phyloP scores from a whole-genome alignment of 2,888 invertebrate genomes.

The Rhogogaster chlorosoma region DNA sequence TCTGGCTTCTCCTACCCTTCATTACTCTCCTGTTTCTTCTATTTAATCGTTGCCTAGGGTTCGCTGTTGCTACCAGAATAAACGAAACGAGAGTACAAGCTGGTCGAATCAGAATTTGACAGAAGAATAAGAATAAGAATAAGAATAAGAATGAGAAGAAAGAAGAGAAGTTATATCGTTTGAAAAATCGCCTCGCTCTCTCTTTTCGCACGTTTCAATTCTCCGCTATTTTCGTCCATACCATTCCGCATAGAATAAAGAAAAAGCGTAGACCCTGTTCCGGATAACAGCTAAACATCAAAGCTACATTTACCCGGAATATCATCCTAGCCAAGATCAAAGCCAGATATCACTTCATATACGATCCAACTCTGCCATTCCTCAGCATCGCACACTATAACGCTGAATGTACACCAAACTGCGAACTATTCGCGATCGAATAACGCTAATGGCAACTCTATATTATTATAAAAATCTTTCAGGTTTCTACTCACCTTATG shows the following conservation, averaged over 20 bases:
- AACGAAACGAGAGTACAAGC: not conserved
- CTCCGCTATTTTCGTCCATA: constrained; percentile 7
- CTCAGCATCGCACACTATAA: not conserved
- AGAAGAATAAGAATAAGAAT: not conserved
- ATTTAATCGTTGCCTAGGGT: not conserved
- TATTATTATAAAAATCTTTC: not conserved
- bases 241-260: not conserved
- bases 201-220: not conserved
- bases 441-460: constrained; percentile 13
- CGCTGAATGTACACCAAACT: not conserved
- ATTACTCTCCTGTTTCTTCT: not conserved
- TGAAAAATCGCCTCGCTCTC: not conserved
- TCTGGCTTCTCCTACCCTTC: not conserved
- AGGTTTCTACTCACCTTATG: constrained; percentile 75
- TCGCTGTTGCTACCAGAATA: not conserved
- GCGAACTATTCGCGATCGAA: constrained; percentile 4
- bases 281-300: constrained; percentile 35
- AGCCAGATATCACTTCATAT: constrained; percentile 21
- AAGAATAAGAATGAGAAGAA: not conserved
- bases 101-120: constrained; percentile 25
- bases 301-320: constrained; percentile 25
- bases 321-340: constrained; percentile 32
- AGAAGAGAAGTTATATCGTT: not conserved
- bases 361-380: not conserved
- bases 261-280: not conserved